Conservation (phyloP, 2,797 vertebrate genomes). For the Anguilla pacifica region DNA sequence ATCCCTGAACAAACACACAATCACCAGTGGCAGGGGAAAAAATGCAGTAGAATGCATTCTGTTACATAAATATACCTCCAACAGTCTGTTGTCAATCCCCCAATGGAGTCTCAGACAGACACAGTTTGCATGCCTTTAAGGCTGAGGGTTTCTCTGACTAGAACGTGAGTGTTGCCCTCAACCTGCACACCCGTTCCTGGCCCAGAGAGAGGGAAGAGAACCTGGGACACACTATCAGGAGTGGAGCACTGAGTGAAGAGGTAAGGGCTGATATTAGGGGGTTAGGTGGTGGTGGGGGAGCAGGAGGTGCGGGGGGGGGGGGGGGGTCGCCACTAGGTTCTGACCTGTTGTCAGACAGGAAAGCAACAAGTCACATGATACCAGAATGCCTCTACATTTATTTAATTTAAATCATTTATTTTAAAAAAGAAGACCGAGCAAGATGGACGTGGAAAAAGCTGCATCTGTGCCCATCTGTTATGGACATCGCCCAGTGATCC, state of each 20-base stretch:
- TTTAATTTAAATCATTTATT: too few species aligned
- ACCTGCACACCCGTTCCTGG: not conserved
- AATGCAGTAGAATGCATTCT: not conserved
- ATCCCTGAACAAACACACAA: not conserved
- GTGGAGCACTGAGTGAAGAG: not conserved
- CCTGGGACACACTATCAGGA: not conserved
- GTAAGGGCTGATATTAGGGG: not conserved
- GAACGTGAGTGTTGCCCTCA: not conserved
- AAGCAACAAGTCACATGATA: not conserved
- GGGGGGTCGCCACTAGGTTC: not conserved
- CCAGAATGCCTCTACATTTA: not conserved
- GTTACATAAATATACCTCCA: not conserved
- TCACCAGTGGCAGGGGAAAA: not conserved
- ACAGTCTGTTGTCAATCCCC: not conserved
- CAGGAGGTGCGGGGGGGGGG: not conserved
- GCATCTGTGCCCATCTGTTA: not conserved
- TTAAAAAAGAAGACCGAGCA: not conserved
- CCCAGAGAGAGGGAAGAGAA: not conserved
- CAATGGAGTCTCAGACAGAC: not conserved
- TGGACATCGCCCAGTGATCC: not conserved
- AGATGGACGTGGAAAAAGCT: not conserved
- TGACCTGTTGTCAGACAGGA: not conserved
- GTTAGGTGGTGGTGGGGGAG: not conserved
- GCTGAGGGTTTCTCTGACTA: too few species aligned
- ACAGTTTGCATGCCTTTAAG: not conserved